These are phyloP conservation scores for Chrysotoxum bicinctum DNA, from an alignment of 2,888 invertebrate species.

Conservation along the genomic window DNA sequence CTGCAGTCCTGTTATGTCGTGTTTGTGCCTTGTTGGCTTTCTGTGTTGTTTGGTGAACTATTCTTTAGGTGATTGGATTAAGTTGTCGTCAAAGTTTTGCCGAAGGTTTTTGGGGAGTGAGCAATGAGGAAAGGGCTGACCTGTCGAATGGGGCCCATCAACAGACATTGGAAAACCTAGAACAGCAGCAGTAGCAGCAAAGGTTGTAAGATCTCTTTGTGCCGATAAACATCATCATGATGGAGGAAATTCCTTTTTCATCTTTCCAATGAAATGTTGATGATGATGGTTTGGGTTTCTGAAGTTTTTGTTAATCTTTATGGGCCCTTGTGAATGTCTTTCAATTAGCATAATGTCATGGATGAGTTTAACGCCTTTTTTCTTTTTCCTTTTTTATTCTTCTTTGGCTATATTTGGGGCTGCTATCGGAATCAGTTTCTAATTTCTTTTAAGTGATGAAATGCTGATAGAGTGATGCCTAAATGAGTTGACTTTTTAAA, in stretches of 20 bases:
- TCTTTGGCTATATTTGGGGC: constrained; percentile 8
- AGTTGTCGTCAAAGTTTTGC: constrained; percentile 60
- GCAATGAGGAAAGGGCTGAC: constrained; percentile 41
- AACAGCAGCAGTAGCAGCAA: background rate
- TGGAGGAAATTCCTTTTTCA: constrained; percentile 45
- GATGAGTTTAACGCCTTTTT: constrained; percentile 23
- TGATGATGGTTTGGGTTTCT: constrained; percentile 7
- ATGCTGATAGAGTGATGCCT: background rate
- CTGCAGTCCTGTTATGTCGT: constrained; percentile 15
- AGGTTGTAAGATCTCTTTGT: constrained; percentile 56
- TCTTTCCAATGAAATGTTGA: constrained; percentile 22
- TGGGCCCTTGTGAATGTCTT: constrained; percentile 18
- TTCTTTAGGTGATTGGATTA: constrained; percentile 72
- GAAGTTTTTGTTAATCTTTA: constrained; percentile 1
- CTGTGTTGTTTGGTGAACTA: constrained; percentile 64
- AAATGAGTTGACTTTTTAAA: constrained; percentile 12
- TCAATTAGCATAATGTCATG: constrained; percentile 69
- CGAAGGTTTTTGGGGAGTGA: background rate
- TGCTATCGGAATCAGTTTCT: constrained; percentile 51
- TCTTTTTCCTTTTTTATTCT: constrained; percentile 13
- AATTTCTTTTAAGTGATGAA: constrained; percentile 45
- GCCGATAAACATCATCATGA: constrained; percentile 50
- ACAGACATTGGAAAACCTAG: constrained; percentile 2
- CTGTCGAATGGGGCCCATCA: constrained; percentile 63
- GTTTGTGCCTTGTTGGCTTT: constrained; percentile 56